Base-by-base conservation (phyloP, 2,797 vertebrate species). In the Peromyscus eremicus region DNA sequence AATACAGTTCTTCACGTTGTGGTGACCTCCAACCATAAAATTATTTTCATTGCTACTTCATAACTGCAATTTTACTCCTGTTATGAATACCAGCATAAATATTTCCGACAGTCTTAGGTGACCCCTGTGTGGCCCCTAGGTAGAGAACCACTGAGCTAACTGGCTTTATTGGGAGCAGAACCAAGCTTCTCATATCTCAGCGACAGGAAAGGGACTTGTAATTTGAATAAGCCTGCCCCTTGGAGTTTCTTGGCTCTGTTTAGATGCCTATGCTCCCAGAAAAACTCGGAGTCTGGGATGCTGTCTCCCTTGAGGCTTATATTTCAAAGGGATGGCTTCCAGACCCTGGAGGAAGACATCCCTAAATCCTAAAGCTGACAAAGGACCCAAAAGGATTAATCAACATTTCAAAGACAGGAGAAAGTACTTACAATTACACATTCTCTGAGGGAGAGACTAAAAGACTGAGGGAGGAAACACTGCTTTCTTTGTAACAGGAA, bases 351-450 rank as follows among this genome's bases (percentile, higher is more conserved):
- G 46, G 62, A 91, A 94, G 88, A 91, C 23, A 91, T 85, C 29
- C 16, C 29, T 82, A 40, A 29, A 71, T 84, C 64, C 49, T 21
- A 90, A 64, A 55, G 19, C 55, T 93, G 43, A 87, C 71, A 57
- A 49, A 87, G 77, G 27, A 0, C 1, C 27, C 27, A 90, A 84
- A 71, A 55, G 66, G 27, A 86, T 82, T 71, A 46, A 43, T 71
- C 96, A 27, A 73, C 60, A 23, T 77, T 96, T 93, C 29, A n/a
- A 85, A 92, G 40, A 71, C 3, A 82, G 49, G 7, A 85, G 27
- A 92, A 83, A 94, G 64, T 27, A 75, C 37, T 88, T 95, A 76
- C 40, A 68, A 55, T 84, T 93, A 87, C n/a, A 55, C 29, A 11
- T 66, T 85, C 89, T 37, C 92, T 92, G 60, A 90, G 88, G 76